Evolutionary conservation across 92 coral and sea anemone genomes (phyloP), one percentile per base, ranked within the genome.

Genomic region (Siderastrea siderea): DNA sequence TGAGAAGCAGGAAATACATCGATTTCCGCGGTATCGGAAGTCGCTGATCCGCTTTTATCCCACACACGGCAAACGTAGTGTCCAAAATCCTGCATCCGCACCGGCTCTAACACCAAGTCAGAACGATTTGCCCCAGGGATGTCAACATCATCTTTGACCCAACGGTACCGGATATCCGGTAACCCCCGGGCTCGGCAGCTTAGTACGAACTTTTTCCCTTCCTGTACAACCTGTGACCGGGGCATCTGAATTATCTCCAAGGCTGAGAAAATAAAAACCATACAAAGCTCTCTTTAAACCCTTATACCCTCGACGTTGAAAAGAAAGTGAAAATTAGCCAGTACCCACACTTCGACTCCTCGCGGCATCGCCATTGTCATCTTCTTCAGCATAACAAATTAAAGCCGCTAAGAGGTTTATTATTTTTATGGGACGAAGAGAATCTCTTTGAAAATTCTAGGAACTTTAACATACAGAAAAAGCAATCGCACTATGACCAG

Each of bases 21-120:
- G 38, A 82, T 50, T n/a, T 82, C 70, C 52, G 87, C 87, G 14
- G 61, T 50, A 2, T 71, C 78, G 3, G 87, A 70, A 47, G 87
- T 82, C 6, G 38, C 69, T 0, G 78, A 82, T 51, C 87, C 87
- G 58, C 69, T 82, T n/a, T 82, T 82, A 71, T 82, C 87, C 87
- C 79, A 70, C 71, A 82, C 78, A 17, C 78, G 87, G 48, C 87
- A 82, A 60, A 82, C 5, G 45, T 58, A 70, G 59, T 79, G 68
- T 12, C 87, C 87, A 71, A 82, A 82, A 50, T 82, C 87, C 60
- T 82, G 78, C 47, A 82, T 57, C 48, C 51, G 49, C 52, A 57
- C 71, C 49, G 87, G 79, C 17, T 61, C 49, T 13, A 82, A 47
- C 58, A 82, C 87, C 59, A 82, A 68, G 60, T 82, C 87, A 10